A percentile compares a stretch with the other conserved stretches of the same genome.
phyloP scores from a whole-genome alignment of 1,140 invertebrate species.

The Cherax destructor region DNA sequence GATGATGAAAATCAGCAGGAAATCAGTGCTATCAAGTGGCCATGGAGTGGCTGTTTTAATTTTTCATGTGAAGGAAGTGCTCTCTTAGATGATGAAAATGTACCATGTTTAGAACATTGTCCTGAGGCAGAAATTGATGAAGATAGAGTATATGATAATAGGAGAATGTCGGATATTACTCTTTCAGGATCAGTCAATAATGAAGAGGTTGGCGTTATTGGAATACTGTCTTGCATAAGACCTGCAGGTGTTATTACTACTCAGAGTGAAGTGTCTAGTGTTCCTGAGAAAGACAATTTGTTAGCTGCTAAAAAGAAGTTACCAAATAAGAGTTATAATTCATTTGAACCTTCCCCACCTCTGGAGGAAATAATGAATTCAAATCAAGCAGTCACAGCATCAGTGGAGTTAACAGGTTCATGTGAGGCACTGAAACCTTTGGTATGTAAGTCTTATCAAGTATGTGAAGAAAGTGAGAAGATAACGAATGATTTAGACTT shows the following conservation, averaged over 20 bases:
- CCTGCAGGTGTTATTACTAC: neutral
- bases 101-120: constrained; percentile 39
- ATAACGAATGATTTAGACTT: constrained; percentile 32
- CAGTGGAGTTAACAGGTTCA: neutral
- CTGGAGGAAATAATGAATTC: constrained; percentile 18
- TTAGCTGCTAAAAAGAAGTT: constrained; percentile 39
- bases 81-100: constrained; percentile 57
- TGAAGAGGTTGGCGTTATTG: constrained; percentile 8
- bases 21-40: constrained; percentile 27
- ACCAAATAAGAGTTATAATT: constrained; percentile 39
- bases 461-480: constrained; percentile 19
- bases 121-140: constrained; percentile 13
- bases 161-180: constrained; percentile 24
- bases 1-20: constrained; percentile 22
- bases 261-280: neutral
- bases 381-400: neutral
- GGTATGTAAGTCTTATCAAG: neutral
- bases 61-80: constrained; percentile 57
- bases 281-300: constrained; percentile 21
- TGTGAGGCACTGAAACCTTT: constrained; percentile 38
- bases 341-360: constrained; percentile 46
- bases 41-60: constrained; percentile 38
- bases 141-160: neutral
- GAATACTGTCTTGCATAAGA: constrained; percentile 20
- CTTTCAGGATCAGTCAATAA: neutral